phyloP scores from a whole-genome alignment of 2,797 vertebrate species.

The Acipenser oxyrinchus region DNA sequence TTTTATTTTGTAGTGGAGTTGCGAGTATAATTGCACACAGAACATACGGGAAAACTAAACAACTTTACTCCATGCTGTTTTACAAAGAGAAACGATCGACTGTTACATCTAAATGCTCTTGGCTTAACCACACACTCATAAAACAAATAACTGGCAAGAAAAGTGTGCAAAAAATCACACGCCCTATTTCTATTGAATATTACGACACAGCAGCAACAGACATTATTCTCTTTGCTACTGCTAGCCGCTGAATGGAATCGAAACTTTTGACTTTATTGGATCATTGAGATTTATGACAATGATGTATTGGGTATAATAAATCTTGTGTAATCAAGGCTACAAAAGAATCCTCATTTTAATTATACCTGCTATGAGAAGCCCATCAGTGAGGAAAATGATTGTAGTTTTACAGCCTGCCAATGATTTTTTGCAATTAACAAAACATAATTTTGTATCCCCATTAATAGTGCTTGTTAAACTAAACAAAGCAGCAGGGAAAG shows the following conservation, averaged over 20 bases:
- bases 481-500: neutral
- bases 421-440: conserved; percentile 5
- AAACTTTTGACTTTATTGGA: neutral
- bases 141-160: too few species aligned
- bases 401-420: conserved; percentile 1
- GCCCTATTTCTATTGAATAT: too few species aligned
- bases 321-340: neutral
- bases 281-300: neutral
- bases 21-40: too few species aligned
- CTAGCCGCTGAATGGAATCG: neutral
- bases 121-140: too few species aligned
- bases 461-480: conserved; percentile 5
- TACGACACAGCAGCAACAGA: too few species aligned
- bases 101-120: too few species aligned
- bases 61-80: too few species aligned
- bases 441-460: neutral
- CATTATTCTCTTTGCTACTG: neutral
- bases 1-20: too few species aligned
- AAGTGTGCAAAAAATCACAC: too few species aligned
- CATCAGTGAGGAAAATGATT: conserved; percentile 5
- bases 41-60: too few species aligned
- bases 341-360: conserved; percentile 1
- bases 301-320: conserved; percentile 1
- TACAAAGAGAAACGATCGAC: too few species aligned
- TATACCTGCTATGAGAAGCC: neutral